Evolutionary conservation across 1,140 invertebrate species (phyloP), one percentile per base, ranked within the genome.

Genomic region (Melanaphis sacchari): DNA sequence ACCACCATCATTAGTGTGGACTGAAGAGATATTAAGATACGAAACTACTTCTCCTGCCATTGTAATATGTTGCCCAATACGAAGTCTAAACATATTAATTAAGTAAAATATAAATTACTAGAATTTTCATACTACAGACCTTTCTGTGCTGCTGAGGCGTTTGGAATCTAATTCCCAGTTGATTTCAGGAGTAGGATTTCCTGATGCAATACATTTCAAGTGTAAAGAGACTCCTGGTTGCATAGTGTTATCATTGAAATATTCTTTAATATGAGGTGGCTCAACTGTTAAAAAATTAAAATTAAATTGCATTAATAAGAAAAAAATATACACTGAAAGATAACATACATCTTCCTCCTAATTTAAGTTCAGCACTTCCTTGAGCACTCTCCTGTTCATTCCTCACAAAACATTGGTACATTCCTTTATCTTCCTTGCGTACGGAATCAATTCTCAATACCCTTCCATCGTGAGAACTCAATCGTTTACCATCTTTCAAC

Each of bases 341-440:
- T 84, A 90, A 96, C 97, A 96, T 95, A 97, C 97, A 98, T 96
- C 98, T 96, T 95, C 98, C 98, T 94, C 98, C 98, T 82, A 99
- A 96, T 96, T 98, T 98, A 38, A 99, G 95, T 96, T 99, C 98
- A 76, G 98, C 98, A 90, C 98, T 98, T 2, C 98, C 98, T 95
- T 99, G 98, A 2, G 98, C 98, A 94, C 97, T 98, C 95, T 99
- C 98, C 95, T 98, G 98, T 94, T 99, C 98, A 95, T 99, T 99
- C 87, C 97, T 96, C 54, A 99, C 98, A 95, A 99, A 98, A 95
- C 99, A 99, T 94, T 99, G 98, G 95, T 99, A 99, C 98, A 99
- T 99, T 95, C 98, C 99, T 95, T 98, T 98, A 95, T 99, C 98
- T 95, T 99, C 98, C 94, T 99, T 98, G 95, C 98, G 97, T 0